Base-by-base conservation (phyloP, 2,797 vertebrate species). In the Anisognathus igniventris region DNA sequence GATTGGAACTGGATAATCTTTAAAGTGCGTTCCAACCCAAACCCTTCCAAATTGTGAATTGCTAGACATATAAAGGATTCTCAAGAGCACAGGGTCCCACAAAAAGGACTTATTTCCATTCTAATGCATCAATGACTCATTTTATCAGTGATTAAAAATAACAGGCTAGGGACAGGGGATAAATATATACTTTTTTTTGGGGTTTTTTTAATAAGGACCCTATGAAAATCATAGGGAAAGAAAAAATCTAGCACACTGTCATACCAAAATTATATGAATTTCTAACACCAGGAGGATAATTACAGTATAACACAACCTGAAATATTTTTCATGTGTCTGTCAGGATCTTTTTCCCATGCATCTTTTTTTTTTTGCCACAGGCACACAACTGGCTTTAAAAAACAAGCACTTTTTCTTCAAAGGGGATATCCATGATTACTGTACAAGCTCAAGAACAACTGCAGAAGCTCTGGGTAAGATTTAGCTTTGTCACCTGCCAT, bases 241-340 rank as follows among this genome's bases (percentile, higher is more conserved):
- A 31, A 54, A 56, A 40, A 7, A 50, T 74, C 66, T 86, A 92
- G 48, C 83, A 71, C 3, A 2, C 56, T 73, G 42, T 85, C 81
- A 95, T 80, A 77, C 61, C 72, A 86, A 83, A 95, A 89, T 91
- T 89, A 93, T 62, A 92, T 39, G 57, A 91, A 93, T 83, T 72
- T 39, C 61, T 89, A 62, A 92, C 54, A 94, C 72, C 57, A 72
- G 84, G 21, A 91, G 53, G 57, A 91, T 95, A 35, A 35, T 35
- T 35, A 35, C 35, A 35, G 35, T 35, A 35, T 35, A 95, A 44
- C 42, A 44, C 42, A 42, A 42, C 18, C 42, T 42, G 42, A 19
- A 19, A 42, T 19, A 28, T 88, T 95, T 95, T 62, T 96, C 87
- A 83, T 88, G 68, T 92, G 86, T 88, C 91, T 94, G 76, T 95